Conservation (phyloP, 2,113 vertebrate species). For the Halcyon malimbica region DNA sequence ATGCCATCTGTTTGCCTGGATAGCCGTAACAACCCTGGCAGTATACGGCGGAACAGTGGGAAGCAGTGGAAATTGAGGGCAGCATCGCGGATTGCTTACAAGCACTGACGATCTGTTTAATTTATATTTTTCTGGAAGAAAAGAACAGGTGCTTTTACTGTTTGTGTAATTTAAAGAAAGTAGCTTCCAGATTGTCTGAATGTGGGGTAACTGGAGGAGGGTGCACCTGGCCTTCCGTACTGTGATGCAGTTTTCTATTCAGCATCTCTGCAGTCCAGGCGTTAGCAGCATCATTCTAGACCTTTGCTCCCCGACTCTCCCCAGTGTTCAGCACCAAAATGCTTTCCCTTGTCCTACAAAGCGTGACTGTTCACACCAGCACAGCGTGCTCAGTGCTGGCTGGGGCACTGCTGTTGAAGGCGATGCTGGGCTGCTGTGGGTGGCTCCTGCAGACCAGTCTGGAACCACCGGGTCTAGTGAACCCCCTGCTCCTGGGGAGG, state of each 20-base stretch:
- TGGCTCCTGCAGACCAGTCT: background rate
- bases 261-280: background rate
- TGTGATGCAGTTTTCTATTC: background rate
- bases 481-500: background rate
- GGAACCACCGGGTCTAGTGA: background rate
- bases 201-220: background rate
- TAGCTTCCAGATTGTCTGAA: background rate
- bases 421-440: background rate
- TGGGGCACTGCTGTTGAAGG: background rate
- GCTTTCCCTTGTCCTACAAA: background rate
- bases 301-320: background rate
- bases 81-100: background rate
- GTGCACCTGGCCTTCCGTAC: background rate
- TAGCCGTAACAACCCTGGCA: background rate
- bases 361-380: background rate
- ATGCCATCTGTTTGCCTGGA: conserved; percentile 20
- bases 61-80: background rate
- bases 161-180: background rate
- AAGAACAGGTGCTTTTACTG: background rate
- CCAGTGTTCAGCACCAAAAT: background rate
- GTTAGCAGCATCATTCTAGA: background rate
- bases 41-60: background rate
- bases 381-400: background rate
- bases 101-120: background rate
- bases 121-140: background rate